Percentiles rank a stretch among this genome's conserved stretches.
phyloP scores from a whole-genome alignment of 2,113 vertebrate species.

The Emydocephalus ijimae region DNA sequence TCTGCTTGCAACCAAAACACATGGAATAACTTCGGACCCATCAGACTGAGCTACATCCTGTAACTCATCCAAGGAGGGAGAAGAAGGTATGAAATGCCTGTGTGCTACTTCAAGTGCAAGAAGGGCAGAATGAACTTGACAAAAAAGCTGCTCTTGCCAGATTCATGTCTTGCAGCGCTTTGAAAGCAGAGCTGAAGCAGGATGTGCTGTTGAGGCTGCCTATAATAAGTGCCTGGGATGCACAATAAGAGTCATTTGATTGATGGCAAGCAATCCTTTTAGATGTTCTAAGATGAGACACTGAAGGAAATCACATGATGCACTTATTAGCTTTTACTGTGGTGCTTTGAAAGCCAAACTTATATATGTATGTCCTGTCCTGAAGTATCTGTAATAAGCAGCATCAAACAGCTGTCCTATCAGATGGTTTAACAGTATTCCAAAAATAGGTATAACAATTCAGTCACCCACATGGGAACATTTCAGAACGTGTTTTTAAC shows the following conservation, averaged over 20 bases:
- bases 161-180: neutral
- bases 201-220: neutral
- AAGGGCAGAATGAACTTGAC: neutral
- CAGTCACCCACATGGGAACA: fast-evolving
- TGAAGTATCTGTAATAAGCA: neutral
- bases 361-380: neutral
- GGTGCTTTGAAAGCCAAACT: neutral
- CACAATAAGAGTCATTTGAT: neutral
- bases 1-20: neutral
- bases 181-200: neutral
- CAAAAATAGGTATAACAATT: neutral
- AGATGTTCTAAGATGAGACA: neutral
- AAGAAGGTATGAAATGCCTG: neutral
- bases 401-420: neutral
- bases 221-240: neutral
- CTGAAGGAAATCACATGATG: neutral
- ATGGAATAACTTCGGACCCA: neutral
- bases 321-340: neutral
- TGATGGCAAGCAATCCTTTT: neutral
- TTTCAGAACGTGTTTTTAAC: neutral
- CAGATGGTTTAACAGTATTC: neutral
- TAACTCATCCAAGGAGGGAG: neutral
- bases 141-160: neutral
- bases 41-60: neutral
- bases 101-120: neutral